A percentile compares a stretch with the other conserved stretches of the same genome.
Conservation (phyloP, 2,888 invertebrate genomes). For the Tupiocoris notatus region DNA sequence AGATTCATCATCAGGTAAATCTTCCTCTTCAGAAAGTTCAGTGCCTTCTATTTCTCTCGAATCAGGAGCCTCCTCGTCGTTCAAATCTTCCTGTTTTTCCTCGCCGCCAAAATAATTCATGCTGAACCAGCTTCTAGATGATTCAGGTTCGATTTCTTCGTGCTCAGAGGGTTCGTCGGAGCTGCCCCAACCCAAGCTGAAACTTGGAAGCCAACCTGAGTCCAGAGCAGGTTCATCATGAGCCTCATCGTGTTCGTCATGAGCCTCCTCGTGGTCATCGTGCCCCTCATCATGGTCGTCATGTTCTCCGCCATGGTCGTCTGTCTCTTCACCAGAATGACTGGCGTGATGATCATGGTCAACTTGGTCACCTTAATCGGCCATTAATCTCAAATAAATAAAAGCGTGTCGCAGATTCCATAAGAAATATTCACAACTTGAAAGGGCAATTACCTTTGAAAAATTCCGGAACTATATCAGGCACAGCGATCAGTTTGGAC, state of each 20-base stretch:
- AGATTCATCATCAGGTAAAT: conserved; percentile 41
- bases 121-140: conserved; percentile 26
- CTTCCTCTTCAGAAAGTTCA: conserved; percentile 23
- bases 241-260: conserved; percentile 52
- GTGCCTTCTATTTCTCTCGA: conserved; percentile 27
- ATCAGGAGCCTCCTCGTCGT: conserved; percentile 55
- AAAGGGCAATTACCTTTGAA: conserved; percentile 23
- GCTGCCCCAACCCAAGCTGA: conserved; percentile 29
- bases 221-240: conserved; percentile 51
- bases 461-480: conserved; percentile 29
- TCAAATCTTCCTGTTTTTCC: conserved; percentile 50
- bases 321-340: conserved; percentile 48
- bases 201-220: conserved; percentile 43
- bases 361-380: conserved; percentile 30
- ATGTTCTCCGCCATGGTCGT: conserved; percentile 48
- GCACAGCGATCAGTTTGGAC: conserved; percentile 52
- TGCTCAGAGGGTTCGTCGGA: background rate
- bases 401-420: background rate
- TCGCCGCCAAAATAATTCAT: conserved; percentile 36
- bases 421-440: background rate
- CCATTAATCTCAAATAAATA: background rate
- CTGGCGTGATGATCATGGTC: conserved; percentile 48
- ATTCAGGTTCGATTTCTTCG: conserved; percentile 22
- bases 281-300: conserved; percentile 52
- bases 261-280: conserved; percentile 50